Conservation (phyloP, 2,888 invertebrate species). For the Drosophila anomelani region DNA sequence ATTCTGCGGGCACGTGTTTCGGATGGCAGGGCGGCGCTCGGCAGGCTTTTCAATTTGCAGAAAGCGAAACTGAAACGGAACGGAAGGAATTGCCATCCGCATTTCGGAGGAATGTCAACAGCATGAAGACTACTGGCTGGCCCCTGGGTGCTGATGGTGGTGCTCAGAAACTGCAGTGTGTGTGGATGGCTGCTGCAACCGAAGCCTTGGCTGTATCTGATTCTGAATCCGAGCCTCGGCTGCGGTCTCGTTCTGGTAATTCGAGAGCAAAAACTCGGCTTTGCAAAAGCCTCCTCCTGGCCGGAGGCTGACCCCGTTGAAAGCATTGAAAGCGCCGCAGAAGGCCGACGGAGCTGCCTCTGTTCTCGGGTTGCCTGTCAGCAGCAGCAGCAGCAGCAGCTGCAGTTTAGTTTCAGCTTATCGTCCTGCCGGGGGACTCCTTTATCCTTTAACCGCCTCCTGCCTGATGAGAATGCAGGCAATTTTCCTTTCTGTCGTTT, state of each 20-base stretch:
- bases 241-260: conserved; percentile 43
- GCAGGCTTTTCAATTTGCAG: conserved; percentile 66
- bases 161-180: not conserved
- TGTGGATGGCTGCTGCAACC: conserved; percentile 6
- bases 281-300: conserved; percentile 7
- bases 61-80: conserved; percentile 13
- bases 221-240: conserved; percentile 23
- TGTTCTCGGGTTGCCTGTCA: conserved; percentile 26
- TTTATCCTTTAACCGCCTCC: not conserved
- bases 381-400: conserved; percentile 13
- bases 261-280: conserved; percentile 38
- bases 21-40: conserved; percentile 7
- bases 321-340: conserved; percentile 34
- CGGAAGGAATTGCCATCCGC: conserved; percentile 59
- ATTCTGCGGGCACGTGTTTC: conserved; percentile 46
- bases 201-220: conserved; percentile 29
- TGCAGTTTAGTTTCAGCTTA: conserved; percentile 45
- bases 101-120: conserved; percentile 36
- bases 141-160: conserved; percentile 3
- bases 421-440: conserved; percentile 21
- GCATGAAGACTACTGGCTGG: conserved; percentile 10
- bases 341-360: conserved; percentile 17
- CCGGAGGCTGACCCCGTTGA: conserved; percentile 42
- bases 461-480: conserved; percentile 37
- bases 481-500: conserved; percentile 48